Evolutionary conservation across 2,888 invertebrate species (phyloP), one percentile per base, ranked within the genome.

Genomic region (Beris chalybata): DNA sequence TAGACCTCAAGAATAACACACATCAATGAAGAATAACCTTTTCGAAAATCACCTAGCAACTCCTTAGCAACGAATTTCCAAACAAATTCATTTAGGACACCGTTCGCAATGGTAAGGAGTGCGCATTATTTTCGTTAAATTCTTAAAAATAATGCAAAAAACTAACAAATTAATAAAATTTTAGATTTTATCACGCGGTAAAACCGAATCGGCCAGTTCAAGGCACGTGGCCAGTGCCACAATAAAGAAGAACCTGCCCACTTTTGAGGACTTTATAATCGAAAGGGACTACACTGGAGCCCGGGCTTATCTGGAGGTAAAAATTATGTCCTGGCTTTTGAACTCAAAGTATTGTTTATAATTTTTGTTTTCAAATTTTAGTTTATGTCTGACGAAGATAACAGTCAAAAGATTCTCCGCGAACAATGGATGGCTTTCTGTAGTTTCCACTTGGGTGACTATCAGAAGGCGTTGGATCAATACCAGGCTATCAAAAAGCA

Each of bases 271-370:
- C 74, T 97, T 94, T 76, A 82, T 99, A 15, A 81, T 89, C 29
- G 90, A 89, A 74, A 85, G 97, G 54, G 99, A 99, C 80, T 99
- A 97, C 77, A 90, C 92, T 0, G 99, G 98, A 7, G 97, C 96
- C 0, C 85, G 96, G 22, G 95, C 97, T 0, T 84, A 96, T 73
- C 82, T 98, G 5, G 97, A 97, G 85, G 96, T 95, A 79, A 69
- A 32, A 12, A 31, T 57, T 1, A 38, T 48, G 2, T 48, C n/a
- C 48, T 4, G 48, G 15, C 48, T n/a, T 48, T 54, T n/a, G 12
- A 15, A 15, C 13, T n/a, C 9, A 52, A 15, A 52, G 13, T 52
- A 15, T 22, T 22, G 22, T 22, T 22, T 22, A 3, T 22, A 12
- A 54, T 54, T 54, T 22, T 31, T 38, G 4, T 45, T 45, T 58